phyloP scores from a whole-genome alignment of 2,113 vertebrate species.

The Rhinopomastus cyanomelas region DNA sequence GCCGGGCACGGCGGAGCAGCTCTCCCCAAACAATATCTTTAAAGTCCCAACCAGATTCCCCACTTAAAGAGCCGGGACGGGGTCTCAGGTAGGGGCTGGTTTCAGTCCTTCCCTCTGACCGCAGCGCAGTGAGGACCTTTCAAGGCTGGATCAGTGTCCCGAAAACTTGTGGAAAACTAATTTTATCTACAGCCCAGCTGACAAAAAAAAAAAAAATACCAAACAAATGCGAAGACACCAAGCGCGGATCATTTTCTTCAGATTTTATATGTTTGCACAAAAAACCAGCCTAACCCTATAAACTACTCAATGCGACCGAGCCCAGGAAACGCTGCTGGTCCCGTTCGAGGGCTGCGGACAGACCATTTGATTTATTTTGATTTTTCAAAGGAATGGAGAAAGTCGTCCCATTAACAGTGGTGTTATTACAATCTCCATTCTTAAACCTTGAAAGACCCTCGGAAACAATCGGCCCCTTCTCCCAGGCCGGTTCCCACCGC shows the following conservation, averaged over 20 bases:
- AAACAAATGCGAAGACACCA: background rate
- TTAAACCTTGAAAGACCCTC: conserved; percentile 27
- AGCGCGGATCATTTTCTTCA: background rate
- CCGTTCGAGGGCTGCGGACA: background rate
- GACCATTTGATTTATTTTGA: conserved; percentile 12
- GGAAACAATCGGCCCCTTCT: conserved; percentile 41
- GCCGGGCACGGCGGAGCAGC: background rate
- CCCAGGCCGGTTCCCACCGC: background rate
- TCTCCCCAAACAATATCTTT: background rate
- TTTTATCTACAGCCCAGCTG: background rate
- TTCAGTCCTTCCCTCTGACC: background rate
- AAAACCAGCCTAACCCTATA: background rate
- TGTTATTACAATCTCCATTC: conserved; percentile 18
- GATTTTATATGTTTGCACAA: background rate
- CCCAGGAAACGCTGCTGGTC: background rate
- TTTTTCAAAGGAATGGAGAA: conserved; percentile 24
- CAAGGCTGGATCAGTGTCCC: background rate
- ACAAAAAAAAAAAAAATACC: background rate
- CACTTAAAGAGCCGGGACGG: background rate
- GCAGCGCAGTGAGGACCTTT: background rate
- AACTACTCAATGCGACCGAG: background rate
- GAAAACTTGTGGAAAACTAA: background rate
- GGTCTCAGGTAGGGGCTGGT: background rate
- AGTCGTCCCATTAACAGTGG: background rate
- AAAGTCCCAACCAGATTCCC: rapidly evolving